Percentiles rank a stretch among this genome's conserved stretches.
Evolutionary conservation across 2,797 vertebrate species (phyloP).

Genomic region (Notoglanidium macrostoma): DNA sequence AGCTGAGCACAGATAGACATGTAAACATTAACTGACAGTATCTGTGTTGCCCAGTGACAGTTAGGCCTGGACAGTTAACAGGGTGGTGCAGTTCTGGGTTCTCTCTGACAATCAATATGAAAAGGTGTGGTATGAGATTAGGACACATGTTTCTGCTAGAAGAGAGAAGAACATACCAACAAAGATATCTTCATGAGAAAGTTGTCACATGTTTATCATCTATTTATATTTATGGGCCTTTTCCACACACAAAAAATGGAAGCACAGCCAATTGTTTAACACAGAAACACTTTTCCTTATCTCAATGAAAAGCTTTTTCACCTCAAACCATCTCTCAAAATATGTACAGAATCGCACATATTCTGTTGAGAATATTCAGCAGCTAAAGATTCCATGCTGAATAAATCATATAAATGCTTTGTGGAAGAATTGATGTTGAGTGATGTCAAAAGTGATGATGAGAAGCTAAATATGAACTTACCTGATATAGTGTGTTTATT

Average conservation of each 20-base stretch:
- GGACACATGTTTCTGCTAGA: constrained; percentile 2
- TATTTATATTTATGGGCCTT: not conserved
- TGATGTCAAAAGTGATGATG: not conserved
- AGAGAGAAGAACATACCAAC: not conserved
- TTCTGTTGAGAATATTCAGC: not conserved
- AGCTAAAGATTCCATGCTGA: not conserved
- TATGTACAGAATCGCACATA: not conserved
- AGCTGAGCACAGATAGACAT: not conserved
- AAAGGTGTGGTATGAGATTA: constrained; percentile 51
- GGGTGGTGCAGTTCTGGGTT: constrained; percentile 44
- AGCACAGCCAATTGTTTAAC: not conserved
- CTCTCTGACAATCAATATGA: constrained; percentile 11
- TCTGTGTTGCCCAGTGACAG: constrained; percentile 20
- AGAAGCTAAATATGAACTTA: not conserved
- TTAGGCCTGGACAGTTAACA: constrained; percentile 42
- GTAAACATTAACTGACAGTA: not conserved
- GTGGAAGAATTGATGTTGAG: not conserved
- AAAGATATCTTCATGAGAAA: not conserved
- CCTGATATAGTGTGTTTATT: not conserved
- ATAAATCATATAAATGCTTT: not conserved
- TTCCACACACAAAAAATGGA: not conserved
- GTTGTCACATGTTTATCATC: not conserved
- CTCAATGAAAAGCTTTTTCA: not conserved
- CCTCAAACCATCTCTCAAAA: not conserved
- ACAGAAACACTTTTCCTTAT: not conserved